These are phyloP conservation scores for Drosophila koepferae DNA, from an alignment of 2,888 invertebrate species.

Conservation along the genomic window DNA sequence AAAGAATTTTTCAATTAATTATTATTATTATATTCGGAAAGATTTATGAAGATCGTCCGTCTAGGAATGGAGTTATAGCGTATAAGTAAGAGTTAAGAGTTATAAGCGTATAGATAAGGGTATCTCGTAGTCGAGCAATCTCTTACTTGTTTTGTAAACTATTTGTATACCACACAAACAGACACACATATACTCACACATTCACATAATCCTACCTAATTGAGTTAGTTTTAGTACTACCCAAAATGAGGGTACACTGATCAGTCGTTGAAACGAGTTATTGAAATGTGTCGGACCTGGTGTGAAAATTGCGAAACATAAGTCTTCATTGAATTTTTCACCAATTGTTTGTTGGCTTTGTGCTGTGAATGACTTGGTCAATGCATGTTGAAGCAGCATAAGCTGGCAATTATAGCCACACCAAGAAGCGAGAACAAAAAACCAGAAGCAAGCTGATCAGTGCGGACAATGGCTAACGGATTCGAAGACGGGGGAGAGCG, in stretches of 20 bases:
- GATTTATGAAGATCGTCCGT: too few relatives aligned
- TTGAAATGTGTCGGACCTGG: slow-evolving; percentile 38
- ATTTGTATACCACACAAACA: too few relatives aligned
- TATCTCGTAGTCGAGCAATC: too few relatives aligned
- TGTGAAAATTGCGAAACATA: slow-evolving; percentile 54
- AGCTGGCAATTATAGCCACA: slow-evolving; percentile 63
- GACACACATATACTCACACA: background rate
- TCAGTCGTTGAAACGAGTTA: background rate
- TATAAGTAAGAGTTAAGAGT: too few relatives aligned
- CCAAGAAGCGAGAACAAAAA: slow-evolving; percentile 37
- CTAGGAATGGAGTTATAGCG: too few relatives aligned
- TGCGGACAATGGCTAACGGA: slow-evolving; percentile 14
- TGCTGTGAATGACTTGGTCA: slow-evolving; percentile 34
- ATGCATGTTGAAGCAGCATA: slow-evolving; percentile 22
- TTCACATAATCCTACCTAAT: slow-evolving; percentile 23
- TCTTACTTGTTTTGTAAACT: too few relatives aligned
- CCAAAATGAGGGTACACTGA: background rate
- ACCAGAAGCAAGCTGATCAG: slow-evolving; percentile 43
- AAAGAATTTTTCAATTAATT: too few relatives aligned
- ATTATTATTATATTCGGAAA: too few relatives aligned
- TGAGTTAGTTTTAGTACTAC: slow-evolving; percentile 26
- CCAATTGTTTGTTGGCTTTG: slow-evolving; percentile 43
- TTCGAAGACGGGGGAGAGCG: background rate
- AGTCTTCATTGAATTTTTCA: slow-evolving; percentile 31
- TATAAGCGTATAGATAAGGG: too few relatives aligned